A percentile compares a stretch with the other conserved stretches of the same genome.
phyloP scores from a whole-genome alignment of 2,888 invertebrate species.

The Phaonia tiefii region DNA sequence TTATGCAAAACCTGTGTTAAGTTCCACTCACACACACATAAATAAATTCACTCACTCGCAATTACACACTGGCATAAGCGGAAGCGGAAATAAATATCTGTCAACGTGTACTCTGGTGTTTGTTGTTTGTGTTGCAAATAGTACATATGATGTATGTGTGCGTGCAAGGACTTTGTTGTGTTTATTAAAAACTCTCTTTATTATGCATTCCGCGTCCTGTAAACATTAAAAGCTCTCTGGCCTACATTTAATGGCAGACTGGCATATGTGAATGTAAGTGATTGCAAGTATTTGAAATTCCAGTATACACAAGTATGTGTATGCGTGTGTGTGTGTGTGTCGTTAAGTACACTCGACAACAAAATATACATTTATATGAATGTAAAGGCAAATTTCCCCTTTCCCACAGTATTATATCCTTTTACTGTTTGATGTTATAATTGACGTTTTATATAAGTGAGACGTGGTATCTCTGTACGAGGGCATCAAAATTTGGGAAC shows the following conservation, averaged over 20 bases:
- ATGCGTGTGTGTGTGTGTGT: neutral
- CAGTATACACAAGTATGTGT: neutral
- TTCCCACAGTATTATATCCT: neutral
- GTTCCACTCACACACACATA: neutral
- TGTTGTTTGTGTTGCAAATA: conserved; percentile 16
- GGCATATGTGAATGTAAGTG: conserved; percentile 13
- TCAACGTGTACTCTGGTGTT: neutral
- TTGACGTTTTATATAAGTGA: too few relatives aligned
- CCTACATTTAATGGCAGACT: conserved; percentile 50
- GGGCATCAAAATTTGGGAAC: too few relatives aligned
- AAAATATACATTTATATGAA: conserved; percentile 1
- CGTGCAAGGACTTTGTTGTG: neutral
- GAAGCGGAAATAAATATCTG: conserved; percentile 22
- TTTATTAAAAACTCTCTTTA: conserved; percentile 28
- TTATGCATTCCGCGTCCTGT: conserved; percentile 37
- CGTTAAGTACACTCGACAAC: neutral
- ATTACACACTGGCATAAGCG: neutral
- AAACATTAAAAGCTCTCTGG: conserved; percentile 44
- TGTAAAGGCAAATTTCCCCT: neutral
- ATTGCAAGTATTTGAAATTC: neutral
- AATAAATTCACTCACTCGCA: neutral
- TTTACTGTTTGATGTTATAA: neutral
- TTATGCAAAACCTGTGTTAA: conserved; percentile 33
- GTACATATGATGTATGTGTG: conserved; percentile 13
- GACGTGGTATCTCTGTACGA: too few relatives aligned